Conservation (phyloP, 1,140 invertebrate species). For the Anastrepha ludens region DNA sequence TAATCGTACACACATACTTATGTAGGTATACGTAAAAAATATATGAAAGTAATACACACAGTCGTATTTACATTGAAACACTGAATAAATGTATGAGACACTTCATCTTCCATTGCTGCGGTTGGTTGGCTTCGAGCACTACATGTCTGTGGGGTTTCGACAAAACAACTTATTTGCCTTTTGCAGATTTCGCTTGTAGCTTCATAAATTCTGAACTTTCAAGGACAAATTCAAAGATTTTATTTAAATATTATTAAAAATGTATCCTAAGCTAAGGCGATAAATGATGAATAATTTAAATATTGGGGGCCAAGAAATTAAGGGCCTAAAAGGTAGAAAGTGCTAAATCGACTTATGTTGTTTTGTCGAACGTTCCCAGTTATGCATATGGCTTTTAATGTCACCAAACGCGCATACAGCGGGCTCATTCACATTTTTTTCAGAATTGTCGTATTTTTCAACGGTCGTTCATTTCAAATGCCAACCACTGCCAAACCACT, state of each 20-base stretch:
- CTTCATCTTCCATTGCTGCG: constrained; percentile 37
- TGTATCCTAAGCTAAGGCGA: no score
- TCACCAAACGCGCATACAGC: constrained; percentile 28
- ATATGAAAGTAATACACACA: background rate
- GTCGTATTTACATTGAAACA: background rate
- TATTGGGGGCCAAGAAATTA: no score
- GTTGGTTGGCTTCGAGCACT: constrained; percentile 18
- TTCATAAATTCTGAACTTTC: no score
- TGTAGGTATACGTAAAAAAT: background rate
- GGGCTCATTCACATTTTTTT: background rate
- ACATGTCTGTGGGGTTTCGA: no score
- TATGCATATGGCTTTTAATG: background rate
- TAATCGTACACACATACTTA: background rate
- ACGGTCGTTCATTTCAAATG: background rate
- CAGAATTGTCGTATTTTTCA: background rate
- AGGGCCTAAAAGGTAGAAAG: no score
- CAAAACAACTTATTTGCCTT: no score
- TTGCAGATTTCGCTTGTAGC: no score
- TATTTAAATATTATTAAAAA: no score
- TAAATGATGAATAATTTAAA: no score
- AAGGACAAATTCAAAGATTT: no score
- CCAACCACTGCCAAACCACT: constrained; percentile 44
- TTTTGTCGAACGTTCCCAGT: no score
- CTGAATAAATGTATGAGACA: constrained; percentile 31
- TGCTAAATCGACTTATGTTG: no score